Evolutionary conservation across 2,113 vertebrate genomes (phyloP), one percentile per base, ranked within the genome.

Genomic region (Toxotes chatareus): DNA sequence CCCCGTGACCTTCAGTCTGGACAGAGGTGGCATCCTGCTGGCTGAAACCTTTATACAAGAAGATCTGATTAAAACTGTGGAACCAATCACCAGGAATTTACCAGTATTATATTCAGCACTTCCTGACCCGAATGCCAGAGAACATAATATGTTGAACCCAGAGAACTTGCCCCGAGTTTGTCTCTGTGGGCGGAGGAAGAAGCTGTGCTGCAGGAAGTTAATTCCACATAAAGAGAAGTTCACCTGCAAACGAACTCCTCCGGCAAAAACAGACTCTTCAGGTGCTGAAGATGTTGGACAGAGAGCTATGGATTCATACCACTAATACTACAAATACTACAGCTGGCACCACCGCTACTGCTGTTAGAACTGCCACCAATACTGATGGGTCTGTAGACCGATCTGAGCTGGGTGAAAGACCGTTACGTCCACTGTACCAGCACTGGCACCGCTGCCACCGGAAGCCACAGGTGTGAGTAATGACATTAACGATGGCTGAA

Each of bases 1-100:
- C 70, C 61, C 72, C 7, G 44, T 82, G 90, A 92, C 91, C 91
- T 90, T 89, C 85, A 86, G 64, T 21, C 21, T 23, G 68, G 17
- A 16, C 32, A 62, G 32, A 82, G 56, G 74, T 19, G 57, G 32
- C 63, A 16, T 73, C 80, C 73, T 66, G 79, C 75, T 42, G 62
- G 56, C 77, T 63, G 36, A 63, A 79, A 68, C 40, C 55, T 36
- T 49, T 5, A 23, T 11, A 68, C 44, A 61, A 79, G 9, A 31
- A 40, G n/a, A 83, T 73, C 40, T 63, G 65, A 87, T 82, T 78
- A 66, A 84, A 80, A 67, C 40, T n/a, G 49, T 74, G 49, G n/a
- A 21, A 66, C 47, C 38, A 40, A 65, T 69, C 23, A 70, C 53
- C 60, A 31, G 21, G 53, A 74, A 79, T 65, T 27, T 11, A 31